Base-by-base conservation (phyloP, 1,140 invertebrate species). In the Pseudachorutes palmiensis region DNA sequence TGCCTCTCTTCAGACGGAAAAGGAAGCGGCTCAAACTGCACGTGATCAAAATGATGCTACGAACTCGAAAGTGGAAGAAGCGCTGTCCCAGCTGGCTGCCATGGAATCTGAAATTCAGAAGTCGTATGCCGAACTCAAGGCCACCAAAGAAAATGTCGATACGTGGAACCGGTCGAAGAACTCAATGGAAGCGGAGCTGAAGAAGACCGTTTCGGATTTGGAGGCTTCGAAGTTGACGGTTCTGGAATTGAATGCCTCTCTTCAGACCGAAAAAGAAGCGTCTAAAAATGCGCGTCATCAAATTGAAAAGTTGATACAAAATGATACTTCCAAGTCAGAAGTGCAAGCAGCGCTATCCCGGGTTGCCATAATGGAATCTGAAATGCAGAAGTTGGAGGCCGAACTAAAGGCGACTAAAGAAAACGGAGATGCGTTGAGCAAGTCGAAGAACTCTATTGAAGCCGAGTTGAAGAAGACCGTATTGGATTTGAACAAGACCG, bases 1-100 rank as follows among this genome's bases (percentile, higher is more conserved):
- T n/a, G 36, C 36, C 36, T n/a, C n/a, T n/a, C n/a, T n/a, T n/a
- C 80, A 81, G 29, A 80, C 83, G 68, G 75, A 79, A 2, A 74
- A 29, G 31, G 32, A 36, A 33, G 45, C 33, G 22, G 12, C 33
- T 48, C 33, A 63, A 5, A 2, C 61, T 26, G 22, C 33, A 41
- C 26, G 3, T 36, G 61, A 63, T 16, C 41, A 64, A 55, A 30
- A 28, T 19, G 30, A 14, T 9, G 26, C 5, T 58, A 2, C 2
- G 14, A 31, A 67, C 14, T n/a, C 22, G 22, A 60, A 63, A 32
- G 29, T 26, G 24, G 59, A 61, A 26, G 29, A 63, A 26, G 64
- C 30, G 28, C 36, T 26, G 58, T 32, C 24, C 22, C n/a, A n/a
- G n/a, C n/a, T n/a, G n/a, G n/a, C n/a, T n/a, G 36, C 36, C 36